Base-by-base conservation (phyloP, 2,113 vertebrate species). In the Larimichthys crocea region DNA sequence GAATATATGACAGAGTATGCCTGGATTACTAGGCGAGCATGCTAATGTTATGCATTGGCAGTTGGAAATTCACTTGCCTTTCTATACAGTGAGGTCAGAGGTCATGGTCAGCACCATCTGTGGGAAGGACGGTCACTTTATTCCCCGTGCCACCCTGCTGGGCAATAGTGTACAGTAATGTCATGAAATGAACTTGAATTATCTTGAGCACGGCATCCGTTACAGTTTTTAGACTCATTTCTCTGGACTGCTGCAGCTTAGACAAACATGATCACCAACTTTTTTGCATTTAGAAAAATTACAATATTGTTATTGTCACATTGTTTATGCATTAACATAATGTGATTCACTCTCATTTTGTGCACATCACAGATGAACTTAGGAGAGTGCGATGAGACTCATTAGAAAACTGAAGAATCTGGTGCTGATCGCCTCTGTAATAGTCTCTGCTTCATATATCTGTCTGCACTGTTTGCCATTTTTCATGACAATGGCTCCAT, bases 401-500 rank as follows among this genome's bases (percentile, higher is more conserved):
- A 90, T 89, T 88, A 87, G 56, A 74, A 63, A 63, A 56, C 62
- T 22, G 59, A 57, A 44, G 29, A 81, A 59, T 61, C 31, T 53
- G 74, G 65, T 64, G 63, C 74, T 84, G 72, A 83, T 85, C 53
- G 26, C 65, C 64, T 80, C 80, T 80, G 65, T 86, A 88, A 82
- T 80, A 85, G 81, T 65, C 72, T 74, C 26, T 50, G 29, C 31
- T 59, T 87, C 85, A 79, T 85, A 68, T 84, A 79, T 85, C 84
- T 86, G 71, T 79, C 74, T 35, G 31, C 68, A 29, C 55, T 35
- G 46, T 78, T 78, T 71, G 71, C 63, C 78, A 80, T 92, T 83
- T 82, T 76, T 87, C 74, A 85, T 31, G 77, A 66, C 66, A 84
- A 85, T 76, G 70, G 65, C 76, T 66, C 53, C 24, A 60, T 63